Conservation (phyloP, 2,888 invertebrate species). For the Harpagoxenus sublaevis region DNA sequence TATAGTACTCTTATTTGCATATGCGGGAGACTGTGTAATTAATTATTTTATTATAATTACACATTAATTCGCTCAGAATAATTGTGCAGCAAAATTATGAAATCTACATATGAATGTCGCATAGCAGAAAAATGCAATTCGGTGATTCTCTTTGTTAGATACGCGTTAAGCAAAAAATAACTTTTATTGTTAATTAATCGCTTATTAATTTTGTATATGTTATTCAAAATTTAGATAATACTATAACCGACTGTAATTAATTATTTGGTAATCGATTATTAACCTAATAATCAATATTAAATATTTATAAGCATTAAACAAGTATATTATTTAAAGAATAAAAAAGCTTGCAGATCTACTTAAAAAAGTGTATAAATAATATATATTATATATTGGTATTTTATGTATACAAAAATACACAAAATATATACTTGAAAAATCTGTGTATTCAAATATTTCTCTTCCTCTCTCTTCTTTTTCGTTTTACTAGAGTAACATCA, state of each 20-base stretch:
- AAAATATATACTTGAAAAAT: neutral
- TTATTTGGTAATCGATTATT: conserved; percentile 1
- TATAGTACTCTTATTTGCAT: conserved; percentile 24
- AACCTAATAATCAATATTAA: neutral
- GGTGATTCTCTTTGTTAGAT: neutral
- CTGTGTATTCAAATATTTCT: neutral
- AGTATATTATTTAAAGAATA: neutral
- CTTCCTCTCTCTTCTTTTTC: too few species aligned
- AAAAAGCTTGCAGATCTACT: neutral
- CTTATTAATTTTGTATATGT: neutral
- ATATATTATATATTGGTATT: neutral
- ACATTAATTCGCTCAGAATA: conserved; percentile 7
- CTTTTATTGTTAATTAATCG: neutral
- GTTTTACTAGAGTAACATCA: conserved; percentile 2
- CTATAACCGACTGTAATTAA: neutral
- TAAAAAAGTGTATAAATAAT: neutral
- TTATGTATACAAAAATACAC: neutral
- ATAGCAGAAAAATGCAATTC: neutral
- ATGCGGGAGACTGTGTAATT: conserved; percentile 15
- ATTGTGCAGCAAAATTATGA: conserved; percentile 5
- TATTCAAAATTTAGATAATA: neutral
- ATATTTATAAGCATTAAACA: neutral
- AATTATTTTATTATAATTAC: conserved; percentile 24
- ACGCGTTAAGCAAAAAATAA: neutral
- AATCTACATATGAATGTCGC: conserved; percentile 2